Evolutionary conservation across 2,113 vertebrate species (phyloP).

Genomic region (Gopherus flavomarginatus): DNA sequence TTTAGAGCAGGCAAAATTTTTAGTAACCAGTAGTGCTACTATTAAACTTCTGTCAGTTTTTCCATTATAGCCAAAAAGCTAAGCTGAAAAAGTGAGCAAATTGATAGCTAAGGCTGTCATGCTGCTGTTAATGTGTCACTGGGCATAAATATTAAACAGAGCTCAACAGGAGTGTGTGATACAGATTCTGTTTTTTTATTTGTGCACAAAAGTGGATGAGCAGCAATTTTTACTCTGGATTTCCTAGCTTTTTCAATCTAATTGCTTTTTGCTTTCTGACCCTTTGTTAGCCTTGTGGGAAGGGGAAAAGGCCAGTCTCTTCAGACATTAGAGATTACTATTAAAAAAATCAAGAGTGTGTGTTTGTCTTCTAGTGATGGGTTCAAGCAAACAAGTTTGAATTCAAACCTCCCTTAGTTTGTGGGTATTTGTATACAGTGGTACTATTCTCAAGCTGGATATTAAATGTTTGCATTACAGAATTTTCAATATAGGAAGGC

Average conservation of each 20-base stretch:
- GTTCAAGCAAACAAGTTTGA: not conserved
- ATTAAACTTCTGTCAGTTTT: conserved; percentile 49
- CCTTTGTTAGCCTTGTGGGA: conserved; percentile 12
- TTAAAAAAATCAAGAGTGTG: not conserved
- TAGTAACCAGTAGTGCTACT: conserved; percentile 55
- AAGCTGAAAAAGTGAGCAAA: not conserved
- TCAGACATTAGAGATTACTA: not conserved
- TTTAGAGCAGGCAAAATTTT: conserved; percentile 64
- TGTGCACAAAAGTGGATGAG: not conserved
- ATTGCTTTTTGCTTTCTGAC: conserved; percentile 1
- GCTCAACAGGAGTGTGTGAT: not conserved
- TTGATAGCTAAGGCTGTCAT: not conserved
- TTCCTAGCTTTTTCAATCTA: not conserved
- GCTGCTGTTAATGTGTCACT: not conserved
- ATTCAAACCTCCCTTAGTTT: not conserved
- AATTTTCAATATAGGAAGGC: not conserved
- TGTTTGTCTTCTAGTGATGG: not conserved
- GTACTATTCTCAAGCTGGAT: not conserved
- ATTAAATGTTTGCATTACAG: conserved; percentile 23
- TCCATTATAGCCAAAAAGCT: conserved; percentile 43
- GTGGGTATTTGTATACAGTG: not conserved
- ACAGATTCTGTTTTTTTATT: not conserved
- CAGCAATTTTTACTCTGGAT: not conserved
- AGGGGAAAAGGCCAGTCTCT: not conserved
- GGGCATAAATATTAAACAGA: not conserved